These are phyloP conservation scores for Cladorhizidae sp. DNA, from an alignment of 37 sponge, comb jelly and placozoan genomes.

Conservation along the genomic window DNA sequence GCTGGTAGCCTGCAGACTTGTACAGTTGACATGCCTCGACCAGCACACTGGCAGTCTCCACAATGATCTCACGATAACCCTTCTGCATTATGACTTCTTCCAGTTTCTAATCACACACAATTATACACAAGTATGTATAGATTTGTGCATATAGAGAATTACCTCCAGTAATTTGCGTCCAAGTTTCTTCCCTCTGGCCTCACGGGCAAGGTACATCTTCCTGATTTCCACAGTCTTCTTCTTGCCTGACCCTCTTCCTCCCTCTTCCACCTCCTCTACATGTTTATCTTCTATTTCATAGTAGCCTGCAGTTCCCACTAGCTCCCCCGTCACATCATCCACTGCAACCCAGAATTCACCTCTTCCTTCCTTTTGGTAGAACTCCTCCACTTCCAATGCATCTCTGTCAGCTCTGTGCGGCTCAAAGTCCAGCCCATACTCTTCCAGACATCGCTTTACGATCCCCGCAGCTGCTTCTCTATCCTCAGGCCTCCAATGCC, in stretches of 20 bases:
- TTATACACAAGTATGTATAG: not conserved
- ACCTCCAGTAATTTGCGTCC: slow-evolving; percentile 45
- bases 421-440: slow-evolving; percentile 53
- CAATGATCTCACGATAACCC: slow-evolving; percentile 40
- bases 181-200: slow-evolving; percentile 62
- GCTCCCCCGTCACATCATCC: not conserved
- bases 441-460: slow-evolving; percentile 29
- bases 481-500: slow-evolving; percentile 38
- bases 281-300: slow-evolving; percentile 19
- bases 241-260: no score
- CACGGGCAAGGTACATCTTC: slow-evolving; percentile 63
- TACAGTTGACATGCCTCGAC: slow-evolving; percentile 61
- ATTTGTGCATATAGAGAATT: not conserved
- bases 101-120: slow-evolving; percentile 4
- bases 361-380: slow-evolving; percentile 12
- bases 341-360: slow-evolving; percentile 70
- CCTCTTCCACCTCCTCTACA: not conserved
- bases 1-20: slow-evolving; percentile 16
- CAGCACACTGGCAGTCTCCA: slow-evolving; percentile 56
- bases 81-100: slow-evolving; percentile 39
- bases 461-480: slow-evolving; percentile 29
- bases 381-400: slow-evolving; percentile 42
- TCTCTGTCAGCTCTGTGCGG: slow-evolving; percentile 49
- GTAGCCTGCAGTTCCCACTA: slow-evolving; percentile 56
- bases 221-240: slow-evolving; percentile 41